Evolutionary conservation across 2,797 vertebrate genomes (phyloP), one percentile per base, ranked within the genome.

Genomic region (Aplochiton taeniatus): DNA sequence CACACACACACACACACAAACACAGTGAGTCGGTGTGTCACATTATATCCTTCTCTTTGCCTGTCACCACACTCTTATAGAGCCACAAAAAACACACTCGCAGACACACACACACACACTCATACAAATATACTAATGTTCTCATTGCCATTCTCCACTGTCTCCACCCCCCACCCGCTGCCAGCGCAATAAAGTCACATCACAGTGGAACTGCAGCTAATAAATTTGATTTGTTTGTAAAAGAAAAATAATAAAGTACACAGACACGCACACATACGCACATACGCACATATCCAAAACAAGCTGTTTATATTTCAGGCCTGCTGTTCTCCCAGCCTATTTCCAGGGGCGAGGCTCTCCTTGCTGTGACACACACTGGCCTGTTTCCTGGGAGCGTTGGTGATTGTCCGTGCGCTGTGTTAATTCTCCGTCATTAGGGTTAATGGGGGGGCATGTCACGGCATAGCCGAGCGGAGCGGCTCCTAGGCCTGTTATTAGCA

Each of bases 181-280:
- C 74, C 67, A 70, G 77, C 61, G 73, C 81, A 77, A 85, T 86
- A 83, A 77, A 84, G 80, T 75, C 73, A 63, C 74, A 83, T 87
- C 79, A 73, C 72, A 65, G 59, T 82, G 72, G 68, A 82, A 82
- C 78, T 70, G 55, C 52, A 58, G 73, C 79, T 88, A 78, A 84
- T 84, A 79, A 72, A 88, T 85, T 73, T 79, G 70, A 85, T 85
- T 86, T 87, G 79, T 78, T 79, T 73, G 68, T 60, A 77, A 20
- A 16, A 50, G 17, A 66, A 58, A 74, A 41, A 77, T n/a, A n/a
- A n/a, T n/a, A n/a, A n/a, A n/a, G n/a, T 49, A 58, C 56, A 69
- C 18, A 65, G 45, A 49, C n/a, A 55, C 12, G 10, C 48, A 53
- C 46, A 20, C 18, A 18, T 52, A 68, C 53, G 57, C 49, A 46